These are phyloP conservation scores for Camponotus pennsylvanicus DNA, from an alignment of 1,140 invertebrate genomes.

Conservation along the genomic window DNA sequence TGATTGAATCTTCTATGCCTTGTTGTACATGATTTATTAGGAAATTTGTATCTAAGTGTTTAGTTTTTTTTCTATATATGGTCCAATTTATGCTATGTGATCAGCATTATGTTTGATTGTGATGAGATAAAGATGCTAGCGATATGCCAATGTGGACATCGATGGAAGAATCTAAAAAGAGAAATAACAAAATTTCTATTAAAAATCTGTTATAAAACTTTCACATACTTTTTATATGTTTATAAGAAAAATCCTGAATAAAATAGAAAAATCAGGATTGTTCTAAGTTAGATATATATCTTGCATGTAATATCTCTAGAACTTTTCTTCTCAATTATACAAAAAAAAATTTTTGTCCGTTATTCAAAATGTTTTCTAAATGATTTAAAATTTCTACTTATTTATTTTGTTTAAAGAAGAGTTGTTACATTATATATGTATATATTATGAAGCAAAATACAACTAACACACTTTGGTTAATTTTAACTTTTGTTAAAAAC, in stretches of 20 bases:
- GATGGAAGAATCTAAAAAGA: slow-evolving; percentile 72
- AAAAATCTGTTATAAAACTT: slow-evolving; percentile 1
- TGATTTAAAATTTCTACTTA: no score
- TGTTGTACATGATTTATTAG: slow-evolving; percentile 7
- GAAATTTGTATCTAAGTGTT: slow-evolving; percentile 51
- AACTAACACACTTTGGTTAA: no score
- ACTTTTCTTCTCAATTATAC: no score
- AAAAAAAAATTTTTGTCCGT: no score
- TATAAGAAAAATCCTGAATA: background rate
- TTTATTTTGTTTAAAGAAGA: no score
- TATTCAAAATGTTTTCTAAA: no score
- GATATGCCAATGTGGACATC: slow-evolving; percentile 59
- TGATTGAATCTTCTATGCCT: slow-evolving; percentile 58
- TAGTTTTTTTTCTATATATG: slow-evolving; percentile 57
- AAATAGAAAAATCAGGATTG: no score
- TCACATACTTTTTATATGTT: slow-evolving; percentile 29
- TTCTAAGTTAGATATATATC: no score
- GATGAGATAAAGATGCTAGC: slow-evolving; percentile 60
- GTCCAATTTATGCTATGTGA: slow-evolving; percentile 75
- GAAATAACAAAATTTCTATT: slow-evolving; percentile 35
- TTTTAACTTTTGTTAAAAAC: no score
- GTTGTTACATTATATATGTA: no score
- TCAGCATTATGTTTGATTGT: slow-evolving; percentile 71
- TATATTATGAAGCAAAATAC: no score
- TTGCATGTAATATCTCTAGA: no score